Conservation (phyloP, 2,113 vertebrate species). For the Catagonus wagneri region DNA sequence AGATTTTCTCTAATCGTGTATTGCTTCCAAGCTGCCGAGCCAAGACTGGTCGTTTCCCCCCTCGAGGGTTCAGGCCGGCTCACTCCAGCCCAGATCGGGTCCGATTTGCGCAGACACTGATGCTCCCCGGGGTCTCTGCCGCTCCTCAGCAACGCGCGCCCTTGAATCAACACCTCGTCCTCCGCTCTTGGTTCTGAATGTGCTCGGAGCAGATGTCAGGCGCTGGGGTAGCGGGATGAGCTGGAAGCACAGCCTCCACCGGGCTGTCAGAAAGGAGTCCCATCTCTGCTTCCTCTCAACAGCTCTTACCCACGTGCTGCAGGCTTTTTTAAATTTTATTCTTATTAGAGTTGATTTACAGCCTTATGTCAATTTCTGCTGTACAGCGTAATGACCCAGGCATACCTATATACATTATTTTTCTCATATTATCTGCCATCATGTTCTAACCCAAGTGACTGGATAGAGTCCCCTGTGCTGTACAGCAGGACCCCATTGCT, state of each 20-base stretch:
- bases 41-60: neutral
- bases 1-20: slow-evolving; percentile 42
- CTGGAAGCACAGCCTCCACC: neutral
- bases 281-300: neutral
- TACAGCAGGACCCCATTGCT: no score
- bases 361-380: no score
- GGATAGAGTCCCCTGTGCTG: no score
- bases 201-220: neutral
- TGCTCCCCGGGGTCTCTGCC: neutral
- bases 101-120: neutral
- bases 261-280: neutral
- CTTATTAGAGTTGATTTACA: no score
- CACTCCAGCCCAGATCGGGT: neutral
- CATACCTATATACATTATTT: no score
- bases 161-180: neutral
- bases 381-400: no score
- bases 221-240: neutral
- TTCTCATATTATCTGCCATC: no score
- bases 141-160: neutral
- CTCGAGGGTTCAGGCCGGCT: no score
- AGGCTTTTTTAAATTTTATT: no score
- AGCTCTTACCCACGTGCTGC: accelerated
- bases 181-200: neutral
- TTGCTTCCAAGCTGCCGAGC: neutral
- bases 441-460: no score